phyloP scores from a whole-genome alignment of 1,140 invertebrate genomes.

The Drosophila novamexicana region DNA sequence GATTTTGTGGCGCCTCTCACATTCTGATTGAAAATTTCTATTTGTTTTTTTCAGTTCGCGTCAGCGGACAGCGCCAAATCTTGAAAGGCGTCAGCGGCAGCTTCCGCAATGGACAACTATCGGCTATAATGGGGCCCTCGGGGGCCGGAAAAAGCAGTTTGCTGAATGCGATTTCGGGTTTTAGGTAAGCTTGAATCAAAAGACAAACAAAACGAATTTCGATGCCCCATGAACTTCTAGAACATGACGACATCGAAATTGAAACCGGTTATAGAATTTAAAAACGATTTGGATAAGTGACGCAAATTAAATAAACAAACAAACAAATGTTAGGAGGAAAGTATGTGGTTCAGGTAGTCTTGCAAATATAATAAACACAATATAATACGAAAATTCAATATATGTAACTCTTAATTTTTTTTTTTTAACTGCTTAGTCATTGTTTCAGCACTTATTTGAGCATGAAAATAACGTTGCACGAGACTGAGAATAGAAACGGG shows the following conservation, averaged over 20 bases:
- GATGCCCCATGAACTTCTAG: conserved; percentile 15
- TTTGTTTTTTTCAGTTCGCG: conserved; percentile 63
- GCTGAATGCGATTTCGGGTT: conserved; percentile 90
- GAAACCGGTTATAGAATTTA: conserved; percentile 8
- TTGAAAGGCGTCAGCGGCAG: conserved; percentile 89
- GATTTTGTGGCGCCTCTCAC: neutral
- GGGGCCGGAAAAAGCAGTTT: conserved; percentile 93
- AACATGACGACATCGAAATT: conserved; percentile 3
- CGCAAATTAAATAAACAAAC: neutral
- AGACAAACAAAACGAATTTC: conserved; percentile 5
- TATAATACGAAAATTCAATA: neutral
- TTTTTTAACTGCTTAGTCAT: conserved; percentile 14
- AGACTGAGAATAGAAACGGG: neutral
- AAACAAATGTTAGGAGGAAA: neutral
- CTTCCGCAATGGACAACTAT: conserved; percentile 90
- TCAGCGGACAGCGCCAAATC: conserved; percentile 82
- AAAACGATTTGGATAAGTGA: conserved; percentile 6
- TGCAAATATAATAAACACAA: neutral
- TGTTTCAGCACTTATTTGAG: conserved; percentile 10
- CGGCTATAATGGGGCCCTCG: conserved; percentile 94
- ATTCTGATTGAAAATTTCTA: conserved; percentile 12
- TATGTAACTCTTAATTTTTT: neutral
- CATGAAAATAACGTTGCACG: neutral
- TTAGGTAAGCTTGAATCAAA: conserved; percentile 85
- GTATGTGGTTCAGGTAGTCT: too few species aligned